These are phyloP conservation scores for Taxidea taxus DNA, from an alignment of 2,113 vertebrate genomes.

Conservation along the genomic window DNA sequence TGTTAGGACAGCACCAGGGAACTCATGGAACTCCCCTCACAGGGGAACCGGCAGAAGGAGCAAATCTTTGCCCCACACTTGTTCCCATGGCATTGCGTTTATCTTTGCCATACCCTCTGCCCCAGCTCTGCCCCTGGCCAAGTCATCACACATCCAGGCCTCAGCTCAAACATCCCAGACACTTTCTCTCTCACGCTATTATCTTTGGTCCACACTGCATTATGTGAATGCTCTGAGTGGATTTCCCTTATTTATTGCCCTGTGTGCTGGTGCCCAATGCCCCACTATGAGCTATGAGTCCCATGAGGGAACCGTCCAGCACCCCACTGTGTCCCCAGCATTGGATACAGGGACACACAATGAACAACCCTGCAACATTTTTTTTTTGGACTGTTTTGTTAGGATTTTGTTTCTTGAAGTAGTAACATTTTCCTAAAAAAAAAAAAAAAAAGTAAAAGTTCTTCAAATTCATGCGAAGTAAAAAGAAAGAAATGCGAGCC, in stretches of 20 bases:
- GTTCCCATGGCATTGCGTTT: fast-evolving
- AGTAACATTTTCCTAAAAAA: background rate
- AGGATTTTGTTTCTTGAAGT: background rate
- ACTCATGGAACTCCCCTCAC: background rate
- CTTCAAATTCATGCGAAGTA: background rate
- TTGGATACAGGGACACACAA: background rate
- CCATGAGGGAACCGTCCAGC: background rate
- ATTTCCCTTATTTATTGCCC: background rate
- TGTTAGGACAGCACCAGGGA: background rate
- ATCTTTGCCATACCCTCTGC: background rate
- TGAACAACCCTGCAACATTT: background rate
- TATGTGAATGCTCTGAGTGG: too few relatives aligned
- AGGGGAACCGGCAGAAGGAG: background rate
- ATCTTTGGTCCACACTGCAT: background rate
- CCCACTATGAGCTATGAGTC: background rate
- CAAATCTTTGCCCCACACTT: background rate
- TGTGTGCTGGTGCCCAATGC: too few relatives aligned
- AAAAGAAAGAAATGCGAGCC: background rate
- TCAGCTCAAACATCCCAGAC: background rate
- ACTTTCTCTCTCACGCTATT: background rate
- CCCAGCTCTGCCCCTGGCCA: background rate
- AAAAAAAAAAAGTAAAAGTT: background rate
- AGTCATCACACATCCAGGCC: background rate
- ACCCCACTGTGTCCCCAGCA: background rate
- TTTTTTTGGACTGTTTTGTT: background rate